phyloP scores from a whole-genome alignment of 1,140 invertebrate species.

The Atta colombica region DNA sequence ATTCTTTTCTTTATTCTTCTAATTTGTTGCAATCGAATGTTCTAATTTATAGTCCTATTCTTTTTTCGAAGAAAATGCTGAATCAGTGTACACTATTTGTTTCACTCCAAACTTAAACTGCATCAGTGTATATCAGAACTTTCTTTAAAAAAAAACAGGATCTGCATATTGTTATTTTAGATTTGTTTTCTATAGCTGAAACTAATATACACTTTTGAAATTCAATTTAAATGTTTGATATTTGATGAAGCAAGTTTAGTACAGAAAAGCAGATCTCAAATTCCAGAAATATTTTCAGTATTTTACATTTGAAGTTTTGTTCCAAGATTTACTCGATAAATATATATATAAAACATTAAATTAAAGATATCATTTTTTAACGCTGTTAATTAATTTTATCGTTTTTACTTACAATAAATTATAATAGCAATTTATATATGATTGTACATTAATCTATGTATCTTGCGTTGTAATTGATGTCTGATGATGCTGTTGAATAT shows the following conservation, averaged over 20 bases:
- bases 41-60: neutral
- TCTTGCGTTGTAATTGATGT: neutral
- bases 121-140: no score
- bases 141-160: no score
- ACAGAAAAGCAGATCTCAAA: no score
- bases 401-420: neutral
- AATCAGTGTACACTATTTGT: no score
- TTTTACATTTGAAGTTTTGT: neutral
- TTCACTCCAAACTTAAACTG: no score
- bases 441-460: neutral
- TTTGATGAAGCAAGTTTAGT: no score
- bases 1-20: neutral
- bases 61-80: no score
- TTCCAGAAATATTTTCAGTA: neutral
- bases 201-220: no score
- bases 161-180: neutral
- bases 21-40: neutral
- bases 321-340: neutral
- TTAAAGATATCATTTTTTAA: neutral
- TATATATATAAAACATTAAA: neutral
- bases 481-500: neutral
- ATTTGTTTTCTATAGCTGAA: neutral
- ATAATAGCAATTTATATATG: neutral
- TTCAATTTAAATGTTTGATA: no score
- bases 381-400: conserved; percentile 1